Conservation (phyloP, 2,113 vertebrate genomes). For the Recurvirostra avosetta region DNA sequence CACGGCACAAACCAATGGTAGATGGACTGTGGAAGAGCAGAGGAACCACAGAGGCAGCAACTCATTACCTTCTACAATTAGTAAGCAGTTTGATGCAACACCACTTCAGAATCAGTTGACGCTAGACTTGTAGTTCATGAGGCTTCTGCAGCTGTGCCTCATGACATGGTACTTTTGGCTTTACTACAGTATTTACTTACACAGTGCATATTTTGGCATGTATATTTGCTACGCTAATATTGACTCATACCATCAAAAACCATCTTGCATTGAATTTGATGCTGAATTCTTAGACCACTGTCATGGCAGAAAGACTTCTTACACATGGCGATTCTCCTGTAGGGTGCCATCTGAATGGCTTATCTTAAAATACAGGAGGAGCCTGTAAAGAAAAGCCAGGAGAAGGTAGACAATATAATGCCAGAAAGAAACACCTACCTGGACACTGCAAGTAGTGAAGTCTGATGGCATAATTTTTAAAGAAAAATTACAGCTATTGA, state of each 20-base stretch:
- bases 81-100: background rate
- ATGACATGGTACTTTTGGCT: background rate
- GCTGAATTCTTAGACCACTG: background rate
- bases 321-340: background rate
- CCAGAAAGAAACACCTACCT: background rate
- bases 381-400: background rate
- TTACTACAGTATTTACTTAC: background rate
- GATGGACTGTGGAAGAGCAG: background rate
- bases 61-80: background rate
- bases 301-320: background rate
- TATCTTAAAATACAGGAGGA: background rate
- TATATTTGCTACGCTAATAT: background rate
- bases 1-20: background rate
- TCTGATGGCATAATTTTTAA: background rate
- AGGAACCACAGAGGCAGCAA: background rate
- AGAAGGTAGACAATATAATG: background rate
- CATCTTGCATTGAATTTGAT: background rate
- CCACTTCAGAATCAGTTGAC: background rate
- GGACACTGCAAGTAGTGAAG: background rate
- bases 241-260: background rate
- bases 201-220: background rate
- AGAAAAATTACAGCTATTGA: background rate
- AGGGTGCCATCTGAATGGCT: background rate
- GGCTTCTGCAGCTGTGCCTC: background rate
- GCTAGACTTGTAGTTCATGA: background rate